phyloP scores from a whole-genome alignment of 92 coral and sea anemone species.

The Epizoanthus stellaris region DNA sequence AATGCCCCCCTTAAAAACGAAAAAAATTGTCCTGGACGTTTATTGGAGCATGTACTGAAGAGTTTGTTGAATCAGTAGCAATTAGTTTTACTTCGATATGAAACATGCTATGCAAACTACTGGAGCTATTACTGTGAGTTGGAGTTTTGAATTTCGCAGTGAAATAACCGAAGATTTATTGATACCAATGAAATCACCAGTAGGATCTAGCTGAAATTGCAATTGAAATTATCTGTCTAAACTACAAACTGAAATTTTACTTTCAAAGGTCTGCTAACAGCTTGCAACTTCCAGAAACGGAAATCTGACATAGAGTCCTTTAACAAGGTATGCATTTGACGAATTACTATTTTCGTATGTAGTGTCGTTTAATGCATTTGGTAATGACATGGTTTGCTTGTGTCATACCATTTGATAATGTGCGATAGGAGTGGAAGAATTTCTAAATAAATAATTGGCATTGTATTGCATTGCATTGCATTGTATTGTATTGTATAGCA shows the following conservation, averaged over 20 bases:
- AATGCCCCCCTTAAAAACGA: too few species aligned
- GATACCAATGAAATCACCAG: too few species aligned
- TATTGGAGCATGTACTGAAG: too few species aligned
- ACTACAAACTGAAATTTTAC: not conserved
- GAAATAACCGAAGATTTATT: too few species aligned
- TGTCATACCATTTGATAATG: not conserved
- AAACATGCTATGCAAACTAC: too few species aligned
- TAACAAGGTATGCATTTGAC: slow-evolving; percentile 69
- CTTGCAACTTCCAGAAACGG: slow-evolving; percentile 72
- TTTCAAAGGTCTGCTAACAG: slow-evolving; percentile 63
- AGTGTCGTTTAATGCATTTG: not conserved
- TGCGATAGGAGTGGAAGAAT: not conserved
- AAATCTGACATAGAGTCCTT: slow-evolving; percentile 72
- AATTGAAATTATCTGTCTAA: not conserved
- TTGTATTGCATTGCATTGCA: not conserved
- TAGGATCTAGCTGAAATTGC: too few species aligned
- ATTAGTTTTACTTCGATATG: too few species aligned
- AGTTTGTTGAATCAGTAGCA: too few species aligned
- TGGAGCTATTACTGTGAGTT: not conserved
- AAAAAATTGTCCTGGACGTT: too few species aligned
- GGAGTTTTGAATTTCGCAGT: not conserved
- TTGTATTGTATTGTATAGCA: not conserved
- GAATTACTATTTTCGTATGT: not conserved
- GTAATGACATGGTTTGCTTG: too few species aligned
- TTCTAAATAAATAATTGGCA: not conserved